Conservation (phyloP, 2,797 vertebrate genomes). For the Sebastes taczanowskii region DNA sequence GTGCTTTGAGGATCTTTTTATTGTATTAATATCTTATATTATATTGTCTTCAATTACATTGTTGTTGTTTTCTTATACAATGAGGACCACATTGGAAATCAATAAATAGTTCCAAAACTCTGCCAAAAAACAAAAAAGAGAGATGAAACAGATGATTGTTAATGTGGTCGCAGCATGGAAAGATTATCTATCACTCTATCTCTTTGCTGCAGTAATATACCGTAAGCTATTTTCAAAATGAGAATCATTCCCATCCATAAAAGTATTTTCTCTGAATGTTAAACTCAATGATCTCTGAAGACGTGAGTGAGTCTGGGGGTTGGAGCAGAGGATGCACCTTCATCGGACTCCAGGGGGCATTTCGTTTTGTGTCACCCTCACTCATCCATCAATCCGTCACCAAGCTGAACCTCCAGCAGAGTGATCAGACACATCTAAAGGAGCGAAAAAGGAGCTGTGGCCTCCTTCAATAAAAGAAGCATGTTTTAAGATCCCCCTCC, state of each 20-base stretch:
- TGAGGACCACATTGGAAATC: slow-evolving; percentile 8
- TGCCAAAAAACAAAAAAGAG: background rate
- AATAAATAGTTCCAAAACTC: background rate
- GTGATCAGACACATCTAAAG: slow-evolving; percentile 7
- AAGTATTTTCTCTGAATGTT: slow-evolving; percentile 5
- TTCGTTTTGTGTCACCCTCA: slow-evolving; percentile 2
- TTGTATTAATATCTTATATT: background rate
- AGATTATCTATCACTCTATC: background rate
- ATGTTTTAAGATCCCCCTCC: background rate
- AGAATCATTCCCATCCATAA: background rate
- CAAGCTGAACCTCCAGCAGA: slow-evolving; percentile 33
- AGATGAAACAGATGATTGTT: background rate
- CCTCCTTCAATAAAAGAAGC: background rate
- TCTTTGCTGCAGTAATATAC: background rate
- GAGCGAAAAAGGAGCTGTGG: slow-evolving; percentile 13
- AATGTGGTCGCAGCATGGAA: background rate
- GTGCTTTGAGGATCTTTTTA: slow-evolving; percentile 1
- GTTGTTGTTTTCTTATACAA: slow-evolving; percentile 2
- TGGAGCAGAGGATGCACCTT: slow-evolving; percentile 57
- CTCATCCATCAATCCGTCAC: slow-evolving; percentile 38
- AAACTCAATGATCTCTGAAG: slow-evolving; percentile 73
- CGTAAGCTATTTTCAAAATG: background rate
- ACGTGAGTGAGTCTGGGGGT: slow-evolving; percentile 62
- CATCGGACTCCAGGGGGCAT: slow-evolving; percentile 69
- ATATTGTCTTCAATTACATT: background rate